Percentiles rank a stretch among this genome's conserved stretches.
These are phyloP conservation scores for Cossypha caffra DNA, from an alignment of 2,797 vertebrate genomes.

Conservation along the genomic window DNA sequence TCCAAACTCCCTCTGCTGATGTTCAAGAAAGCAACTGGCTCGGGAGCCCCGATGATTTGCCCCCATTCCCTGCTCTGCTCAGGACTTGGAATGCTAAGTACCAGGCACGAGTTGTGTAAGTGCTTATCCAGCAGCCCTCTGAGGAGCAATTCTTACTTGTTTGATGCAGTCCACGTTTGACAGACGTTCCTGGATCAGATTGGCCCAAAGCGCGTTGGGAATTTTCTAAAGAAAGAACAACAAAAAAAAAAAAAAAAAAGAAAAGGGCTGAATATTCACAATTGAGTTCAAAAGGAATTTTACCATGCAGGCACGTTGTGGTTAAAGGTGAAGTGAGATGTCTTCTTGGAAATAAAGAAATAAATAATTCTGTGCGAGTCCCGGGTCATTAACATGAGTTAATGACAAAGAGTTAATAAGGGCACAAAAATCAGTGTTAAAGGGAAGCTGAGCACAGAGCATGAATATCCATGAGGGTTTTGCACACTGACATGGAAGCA, in stretches of 20 bases:
- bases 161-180: constrained; percentile 79
- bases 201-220: constrained; percentile 73
- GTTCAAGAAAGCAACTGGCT: constrained; percentile 67
- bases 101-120: constrained; percentile 57
- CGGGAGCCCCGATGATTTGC: constrained; percentile 39
- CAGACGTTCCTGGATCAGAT: constrained; percentile 80
- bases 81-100: constrained; percentile 59
- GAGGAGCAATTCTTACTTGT: constrained; percentile 74
- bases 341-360: not conserved
- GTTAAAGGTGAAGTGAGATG: constrained; percentile 40
- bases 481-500: not conserved
- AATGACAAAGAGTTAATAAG: constrained; percentile 29
- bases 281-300: constrained; percentile 42
- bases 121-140: constrained; percentile 57
- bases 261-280: constrained; percentile 33
- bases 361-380: not conserved
- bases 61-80: constrained; percentile 55
- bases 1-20: constrained; percentile 68
- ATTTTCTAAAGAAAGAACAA: constrained; percentile 71
- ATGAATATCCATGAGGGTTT: not conserved
- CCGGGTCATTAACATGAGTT: not conserved
- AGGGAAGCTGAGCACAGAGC: not conserved
- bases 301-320: not conserved
- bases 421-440: not conserved
- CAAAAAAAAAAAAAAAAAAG: not conserved